phyloP scores from a whole-genome alignment of 2,888 invertebrate genomes.

The Eurytoma adleriae region DNA sequence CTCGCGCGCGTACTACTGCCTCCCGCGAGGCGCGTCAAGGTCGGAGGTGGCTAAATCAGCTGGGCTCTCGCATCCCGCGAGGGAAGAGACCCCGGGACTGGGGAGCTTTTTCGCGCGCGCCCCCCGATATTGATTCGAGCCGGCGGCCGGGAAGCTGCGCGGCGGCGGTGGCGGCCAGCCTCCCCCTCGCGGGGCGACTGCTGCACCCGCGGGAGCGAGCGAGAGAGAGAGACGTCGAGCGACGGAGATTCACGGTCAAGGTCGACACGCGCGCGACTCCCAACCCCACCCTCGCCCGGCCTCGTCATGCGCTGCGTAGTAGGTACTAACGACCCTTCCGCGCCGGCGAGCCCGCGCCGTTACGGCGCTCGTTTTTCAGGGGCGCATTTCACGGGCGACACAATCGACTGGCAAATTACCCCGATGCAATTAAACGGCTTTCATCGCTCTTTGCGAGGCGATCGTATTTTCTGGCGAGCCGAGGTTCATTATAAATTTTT shows the following conservation, averaged over 20 bases:
- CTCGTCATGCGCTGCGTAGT: no score
- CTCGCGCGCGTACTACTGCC: not conserved
- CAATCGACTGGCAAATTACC: no score
- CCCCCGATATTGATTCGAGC: conserved; percentile 44
- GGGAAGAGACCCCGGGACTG: not conserved
- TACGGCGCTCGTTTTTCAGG: no score
- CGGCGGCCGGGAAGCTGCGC: conserved; percentile 6
- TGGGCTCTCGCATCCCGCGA: not conserved
- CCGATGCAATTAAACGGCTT: no score
- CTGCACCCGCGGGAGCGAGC: not conserved
- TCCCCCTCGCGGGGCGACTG: not conserved
- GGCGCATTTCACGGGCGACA: no score
- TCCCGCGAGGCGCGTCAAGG: conserved; percentile 47
- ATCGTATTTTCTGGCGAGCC: no score
- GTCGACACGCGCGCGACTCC: conserved; percentile 30
- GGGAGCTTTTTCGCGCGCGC: not conserved
- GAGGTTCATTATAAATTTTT: no score
- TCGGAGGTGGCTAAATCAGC: conserved; percentile 24
- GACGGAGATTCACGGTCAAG: conserved; percentile 49
- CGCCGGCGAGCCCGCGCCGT: no score
- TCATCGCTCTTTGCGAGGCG: no score
- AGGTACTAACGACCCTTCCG: no score
- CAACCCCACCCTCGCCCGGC: not conserved
- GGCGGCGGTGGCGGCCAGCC: no score
- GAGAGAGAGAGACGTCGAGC: conserved; percentile 44